Evolutionary conservation across 1,140 invertebrate species (phyloP), one percentile per base, ranked within the genome.

Genomic region (Dendroctonus ponderosae): DNA sequence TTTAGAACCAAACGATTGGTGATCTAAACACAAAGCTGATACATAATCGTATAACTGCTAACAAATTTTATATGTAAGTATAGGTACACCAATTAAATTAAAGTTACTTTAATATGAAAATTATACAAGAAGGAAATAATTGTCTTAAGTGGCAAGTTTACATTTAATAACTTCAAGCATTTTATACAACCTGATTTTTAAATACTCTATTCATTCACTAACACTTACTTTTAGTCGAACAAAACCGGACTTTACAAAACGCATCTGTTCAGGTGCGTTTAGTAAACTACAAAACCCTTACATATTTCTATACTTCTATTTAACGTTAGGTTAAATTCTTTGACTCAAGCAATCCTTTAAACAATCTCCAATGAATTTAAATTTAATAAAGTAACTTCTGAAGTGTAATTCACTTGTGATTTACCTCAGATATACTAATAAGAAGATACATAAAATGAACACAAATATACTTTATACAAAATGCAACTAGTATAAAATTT

Each of bases 141-240:
- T 8, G 11, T 14, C 42, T 37, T 58, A 39, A 40, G 42, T 8
- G 12, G 7, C 41, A 11, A 9, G 50, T 57, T 43, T 65, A 42
- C 51, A 62, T 58, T 58, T 61, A 59, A 38, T 64, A 67, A 51
- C 43, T 58, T 63, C 60, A 70, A 67, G 64, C 64, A 62, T 62
- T 66, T 65, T 70, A 69, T 68, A 70, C 62, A 65, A 62, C 48
- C 70, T 48, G 57, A 68, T 63, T 66, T 50, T 68, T 66, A 73
- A 68, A 73, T 71, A 70, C 53, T 73, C 71, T 73, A 73, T 67
- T 73, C 70, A 66, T 71, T 60, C 71, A 71, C 71, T 73, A 73
- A 73, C 71, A 73, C 71, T 71, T 73, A 72, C 62, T 70, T 68
- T 67, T 67, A 41, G 40, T 67, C 68, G 62, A 69, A 71, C 67